These are phyloP conservation scores for Brachypterus glaber DNA, from an alignment of 2,888 invertebrate genomes.

Conservation along the genomic window DNA sequence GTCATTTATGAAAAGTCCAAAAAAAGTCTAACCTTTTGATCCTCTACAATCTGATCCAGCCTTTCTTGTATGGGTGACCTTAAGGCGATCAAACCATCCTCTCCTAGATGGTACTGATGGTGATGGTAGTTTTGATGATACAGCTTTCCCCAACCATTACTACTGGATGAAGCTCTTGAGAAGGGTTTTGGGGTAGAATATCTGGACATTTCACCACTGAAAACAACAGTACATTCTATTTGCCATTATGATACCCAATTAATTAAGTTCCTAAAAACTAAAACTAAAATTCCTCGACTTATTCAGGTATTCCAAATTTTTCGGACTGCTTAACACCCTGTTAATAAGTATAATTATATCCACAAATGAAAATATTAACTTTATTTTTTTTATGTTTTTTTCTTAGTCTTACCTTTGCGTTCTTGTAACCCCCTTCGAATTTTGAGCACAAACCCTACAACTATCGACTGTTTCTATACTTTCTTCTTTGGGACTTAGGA, in stretches of 20 bases:
- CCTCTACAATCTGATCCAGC: slow-evolving; percentile 71
- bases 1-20: too few species aligned
- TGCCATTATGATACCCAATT: too few species aligned
- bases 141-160: slow-evolving; percentile 34
- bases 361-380: background rate
- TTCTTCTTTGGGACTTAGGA: slow-evolving; percentile 24
- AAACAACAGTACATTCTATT: too few species aligned
- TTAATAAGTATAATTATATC: too few species aligned
- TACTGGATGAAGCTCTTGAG: slow-evolving; percentile 48
- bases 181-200: slow-evolving; percentile 44
- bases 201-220: slow-evolving; percentile 25
- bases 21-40: slow-evolving; percentile 57
- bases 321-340: too few species aligned
- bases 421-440: slow-evolving; percentile 12
- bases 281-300: too few species aligned
- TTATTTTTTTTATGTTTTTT: background rate
- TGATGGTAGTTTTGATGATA: slow-evolving; percentile 18
- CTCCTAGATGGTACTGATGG: slow-evolving; percentile 42
- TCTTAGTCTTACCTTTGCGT: too few species aligned
- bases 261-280: too few species aligned
- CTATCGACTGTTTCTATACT: slow-evolving; percentile 16
- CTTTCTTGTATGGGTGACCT: slow-evolving; percentile 65
- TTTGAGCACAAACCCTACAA: slow-evolving; percentile 17
- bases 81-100: slow-evolving; percentile 65
- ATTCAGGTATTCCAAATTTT: too few species aligned